Percentiles rank a stretch among this genome's conserved stretches.
Conservation (phyloP, 1,140 invertebrate genomes). For the Oscheius sp. region DNA sequence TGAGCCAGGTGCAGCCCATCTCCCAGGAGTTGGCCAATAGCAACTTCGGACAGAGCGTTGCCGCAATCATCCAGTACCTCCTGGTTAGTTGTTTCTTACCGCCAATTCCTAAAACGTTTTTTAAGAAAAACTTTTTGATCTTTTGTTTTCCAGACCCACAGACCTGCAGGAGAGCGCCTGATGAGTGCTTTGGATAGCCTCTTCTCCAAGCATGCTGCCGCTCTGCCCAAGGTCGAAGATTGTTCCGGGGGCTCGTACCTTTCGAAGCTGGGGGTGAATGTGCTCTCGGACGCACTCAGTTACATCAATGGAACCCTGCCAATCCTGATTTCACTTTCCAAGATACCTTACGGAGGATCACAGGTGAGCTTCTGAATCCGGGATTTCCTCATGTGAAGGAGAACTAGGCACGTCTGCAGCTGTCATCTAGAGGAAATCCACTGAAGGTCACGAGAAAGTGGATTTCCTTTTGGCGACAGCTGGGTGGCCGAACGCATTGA, state of each 20-base stretch:
- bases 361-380: background rate
- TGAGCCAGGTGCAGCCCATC: constrained; percentile 19
- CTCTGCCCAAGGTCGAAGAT: background rate
- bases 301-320: background rate
- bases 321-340: background rate
- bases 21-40: constrained; percentile 1
- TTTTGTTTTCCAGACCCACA: background rate
- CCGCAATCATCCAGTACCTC: constrained; percentile 23
- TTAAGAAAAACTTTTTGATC: background rate
- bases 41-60: background rate
- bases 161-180: background rate
- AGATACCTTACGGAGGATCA: background rate
- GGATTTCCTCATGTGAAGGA: too few species aligned
- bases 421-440: too few species aligned
- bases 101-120: background rate
- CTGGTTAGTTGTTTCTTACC: constrained; percentile 7
- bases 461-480: too few species aligned
- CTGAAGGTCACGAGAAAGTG: too few species aligned
- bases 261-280: background rate
- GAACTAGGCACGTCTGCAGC: too few species aligned
- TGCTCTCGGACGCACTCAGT: background rate
- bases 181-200: background rate
- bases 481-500: too few species aligned
- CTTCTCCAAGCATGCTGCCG: background rate
- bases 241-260: background rate